phyloP scores from a whole-genome alignment of 2,797 vertebrate genomes.

The Notamacropus eugenii region DNA sequence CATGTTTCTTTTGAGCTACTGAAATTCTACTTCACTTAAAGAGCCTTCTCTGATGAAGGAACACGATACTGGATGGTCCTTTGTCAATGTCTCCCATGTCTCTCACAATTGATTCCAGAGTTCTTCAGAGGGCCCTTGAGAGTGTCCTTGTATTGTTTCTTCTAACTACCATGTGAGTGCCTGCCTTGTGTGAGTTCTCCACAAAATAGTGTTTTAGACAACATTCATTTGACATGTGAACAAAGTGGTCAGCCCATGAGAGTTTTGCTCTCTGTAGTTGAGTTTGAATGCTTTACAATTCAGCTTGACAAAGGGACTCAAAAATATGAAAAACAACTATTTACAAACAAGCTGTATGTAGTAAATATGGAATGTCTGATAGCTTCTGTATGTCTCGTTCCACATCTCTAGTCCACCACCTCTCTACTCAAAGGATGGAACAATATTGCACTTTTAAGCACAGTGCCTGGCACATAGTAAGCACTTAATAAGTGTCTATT shows the following conservation, averaged over 20 bases:
- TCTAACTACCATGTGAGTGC: not conserved
- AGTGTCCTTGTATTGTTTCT: not conserved
- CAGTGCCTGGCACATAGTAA: not conserved
- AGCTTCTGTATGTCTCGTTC: not conserved
- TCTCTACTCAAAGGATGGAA: not conserved
- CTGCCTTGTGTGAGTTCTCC: not conserved
- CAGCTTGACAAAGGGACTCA: not conserved
- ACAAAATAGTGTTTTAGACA: not conserved
- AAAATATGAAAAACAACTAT: not conserved
- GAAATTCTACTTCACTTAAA: not conserved
- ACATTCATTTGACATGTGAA: not conserved
- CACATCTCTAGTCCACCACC: not conserved
- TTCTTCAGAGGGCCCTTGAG: not conserved
- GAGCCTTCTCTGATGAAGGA: not conserved
- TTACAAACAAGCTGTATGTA: not conserved
- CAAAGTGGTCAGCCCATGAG: not conserved
- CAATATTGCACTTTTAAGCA: not conserved
- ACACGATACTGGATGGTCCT: not conserved
- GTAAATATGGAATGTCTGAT: not conserved
- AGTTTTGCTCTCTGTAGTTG: not conserved
- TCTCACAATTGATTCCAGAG: not conserved
- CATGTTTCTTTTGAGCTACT: not conserved
- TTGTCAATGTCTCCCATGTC: not conserved
- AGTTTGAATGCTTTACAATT: not conserved
- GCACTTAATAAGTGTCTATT: not conserved